A percentile compares a stretch with the other conserved stretches of the same genome.
Evolutionary conservation across 2,888 invertebrate genomes (phyloP).

Genomic region (Scaptodrosophila latifasciaeformis): DNA sequence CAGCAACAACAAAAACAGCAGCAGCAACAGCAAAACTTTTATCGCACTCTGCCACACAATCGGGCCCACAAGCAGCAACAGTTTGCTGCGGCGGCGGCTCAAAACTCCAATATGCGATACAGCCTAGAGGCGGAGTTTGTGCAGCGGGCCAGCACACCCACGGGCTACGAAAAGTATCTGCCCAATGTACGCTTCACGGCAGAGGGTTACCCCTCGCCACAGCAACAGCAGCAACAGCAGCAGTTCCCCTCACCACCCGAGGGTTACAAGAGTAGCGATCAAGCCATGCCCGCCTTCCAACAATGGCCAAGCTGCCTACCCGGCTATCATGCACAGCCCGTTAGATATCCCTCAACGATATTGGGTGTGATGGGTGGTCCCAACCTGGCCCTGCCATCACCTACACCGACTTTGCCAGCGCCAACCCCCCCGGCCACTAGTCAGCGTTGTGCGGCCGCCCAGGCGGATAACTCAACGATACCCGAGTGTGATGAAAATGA

Average conservation of each 20-base stretch:
- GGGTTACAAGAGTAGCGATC: slow-evolving; percentile 78
- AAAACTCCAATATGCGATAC: slow-evolving; percentile 78
- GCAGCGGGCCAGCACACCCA: slow-evolving; percentile 76
- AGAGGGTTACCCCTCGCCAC: slow-evolving; percentile 83
- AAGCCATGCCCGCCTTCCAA: slow-evolving; percentile 66
- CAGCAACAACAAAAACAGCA: slow-evolving; percentile 49
- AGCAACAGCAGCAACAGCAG: slow-evolving; percentile 44
- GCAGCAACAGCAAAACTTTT: slow-evolving; percentile 77
- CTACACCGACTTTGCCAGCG: slow-evolving; percentile 20
- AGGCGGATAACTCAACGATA: slow-evolving; percentile 76
- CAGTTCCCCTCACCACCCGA: slow-evolving; percentile 83
- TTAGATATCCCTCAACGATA: slow-evolving; percentile 63
- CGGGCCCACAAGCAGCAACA: slow-evolving; percentile 74
- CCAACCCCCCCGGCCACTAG: slow-evolving; percentile 33
- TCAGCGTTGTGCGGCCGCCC: slow-evolving; percentile 79
- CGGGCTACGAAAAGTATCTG: slow-evolving; percentile 77
- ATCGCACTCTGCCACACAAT: slow-evolving; percentile 87
- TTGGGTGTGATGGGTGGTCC: slow-evolving; percentile 40
- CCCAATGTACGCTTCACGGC: slow-evolving; percentile 83
- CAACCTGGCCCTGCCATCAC: slow-evolving; percentile 22
- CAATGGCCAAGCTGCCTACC: slow-evolving; percentile 78
- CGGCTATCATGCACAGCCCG: slow-evolving; percentile 74
- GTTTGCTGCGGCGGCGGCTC: slow-evolving; percentile 74
- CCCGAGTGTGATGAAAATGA: slow-evolving; percentile 75
- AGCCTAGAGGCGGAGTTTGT: slow-evolving; percentile 82